phyloP scores from a whole-genome alignment of 2,113 vertebrate genomes.

The Menidia beryllina region DNA sequence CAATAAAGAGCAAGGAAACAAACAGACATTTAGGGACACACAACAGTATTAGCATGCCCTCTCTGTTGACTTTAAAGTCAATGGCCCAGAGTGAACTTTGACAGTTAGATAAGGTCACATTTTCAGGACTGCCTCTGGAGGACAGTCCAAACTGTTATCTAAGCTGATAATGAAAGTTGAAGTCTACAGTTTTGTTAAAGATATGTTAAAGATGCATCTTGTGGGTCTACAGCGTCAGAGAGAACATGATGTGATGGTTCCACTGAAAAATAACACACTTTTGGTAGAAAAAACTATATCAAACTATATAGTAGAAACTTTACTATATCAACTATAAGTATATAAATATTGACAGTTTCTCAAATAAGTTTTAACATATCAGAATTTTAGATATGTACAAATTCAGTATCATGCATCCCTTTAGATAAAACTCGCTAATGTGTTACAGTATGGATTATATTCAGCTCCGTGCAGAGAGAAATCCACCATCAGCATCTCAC shows the following conservation, averaged over 20 bases:
- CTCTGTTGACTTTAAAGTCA: too few species aligned
- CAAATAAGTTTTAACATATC: not conserved
- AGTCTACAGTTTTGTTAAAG: too few species aligned
- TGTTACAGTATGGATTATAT: not conserved
- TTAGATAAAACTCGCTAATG: not conserved
- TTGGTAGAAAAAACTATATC: not conserved
- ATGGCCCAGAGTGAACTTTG: not conserved
- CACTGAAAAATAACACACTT: not conserved
- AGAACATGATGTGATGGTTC: not conserved
- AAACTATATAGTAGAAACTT: too few species aligned
- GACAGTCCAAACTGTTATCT: too few species aligned
- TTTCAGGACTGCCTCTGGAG: not conserved
- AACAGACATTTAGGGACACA: too few species aligned
- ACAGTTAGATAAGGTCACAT: not conserved
- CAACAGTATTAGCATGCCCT: too few species aligned
- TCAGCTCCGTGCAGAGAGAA: not conserved
- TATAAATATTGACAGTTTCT: not conserved
- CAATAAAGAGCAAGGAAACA: too few species aligned
- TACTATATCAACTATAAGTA: too few species aligned
- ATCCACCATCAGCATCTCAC: not conserved
- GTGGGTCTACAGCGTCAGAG: not conserved
- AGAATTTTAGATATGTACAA: not conserved
- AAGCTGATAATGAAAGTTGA: too few species aligned
- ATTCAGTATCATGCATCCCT: not conserved
- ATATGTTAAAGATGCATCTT: not conserved